Conservation (phyloP, 2,797 vertebrate species). For the Monodelphis domestica region DNA sequence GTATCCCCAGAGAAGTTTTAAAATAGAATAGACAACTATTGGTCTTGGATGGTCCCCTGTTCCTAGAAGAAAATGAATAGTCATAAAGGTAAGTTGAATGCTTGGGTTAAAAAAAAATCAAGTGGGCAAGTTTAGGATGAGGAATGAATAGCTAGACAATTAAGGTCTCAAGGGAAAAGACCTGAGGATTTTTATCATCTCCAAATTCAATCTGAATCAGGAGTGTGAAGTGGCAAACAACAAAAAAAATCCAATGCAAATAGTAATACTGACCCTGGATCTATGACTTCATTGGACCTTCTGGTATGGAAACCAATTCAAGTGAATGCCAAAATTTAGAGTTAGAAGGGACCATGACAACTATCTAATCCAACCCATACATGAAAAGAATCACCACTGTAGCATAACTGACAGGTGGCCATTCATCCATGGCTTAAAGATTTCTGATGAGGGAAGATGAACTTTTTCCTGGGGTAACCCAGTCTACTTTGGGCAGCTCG, state of each 20-base stretch:
- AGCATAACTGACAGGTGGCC: background rate
- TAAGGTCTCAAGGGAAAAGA: background rate
- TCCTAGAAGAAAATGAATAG: background rate
- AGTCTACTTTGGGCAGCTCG: background rate
- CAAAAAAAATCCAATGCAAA: background rate
- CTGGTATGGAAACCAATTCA: background rate
- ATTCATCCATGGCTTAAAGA: background rate
- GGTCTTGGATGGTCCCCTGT: background rate
- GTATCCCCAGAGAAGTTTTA: background rate
- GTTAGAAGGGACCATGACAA: background rate
- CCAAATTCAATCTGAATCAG: background rate
- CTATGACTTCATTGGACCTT: background rate
- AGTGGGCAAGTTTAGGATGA: background rate
- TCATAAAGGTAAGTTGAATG: background rate
- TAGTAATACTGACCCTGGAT: background rate
- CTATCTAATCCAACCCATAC: background rate
- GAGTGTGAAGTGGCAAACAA: background rate
- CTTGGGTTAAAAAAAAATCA: background rate
- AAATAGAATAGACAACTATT: background rate
- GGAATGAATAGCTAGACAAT: background rate
- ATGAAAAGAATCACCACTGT: background rate
- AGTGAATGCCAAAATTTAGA: background rate
- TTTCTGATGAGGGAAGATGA: background rate
- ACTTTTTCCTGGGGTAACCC: background rate
- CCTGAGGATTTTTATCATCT: background rate